A percentile compares a stretch with the other conserved stretches of the same genome.
Evolutionary conservation across 2,888 invertebrate genomes (phyloP).

Genomic region (Prosopocoilus inquinatus): DNA sequence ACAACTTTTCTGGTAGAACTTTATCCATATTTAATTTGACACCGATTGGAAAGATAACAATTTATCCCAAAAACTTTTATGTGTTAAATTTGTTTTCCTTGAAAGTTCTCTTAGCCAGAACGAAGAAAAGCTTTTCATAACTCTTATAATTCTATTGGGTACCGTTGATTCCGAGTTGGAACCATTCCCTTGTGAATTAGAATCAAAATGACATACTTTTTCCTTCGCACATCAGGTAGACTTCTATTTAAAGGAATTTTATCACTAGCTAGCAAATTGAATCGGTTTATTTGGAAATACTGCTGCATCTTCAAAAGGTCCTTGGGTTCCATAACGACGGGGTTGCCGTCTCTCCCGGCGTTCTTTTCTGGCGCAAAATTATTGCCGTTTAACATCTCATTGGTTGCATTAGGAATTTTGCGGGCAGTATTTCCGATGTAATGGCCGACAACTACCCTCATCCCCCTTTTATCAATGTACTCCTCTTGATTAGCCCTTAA

Average conservation of each 20-base stretch:
- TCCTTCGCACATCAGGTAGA: slow-evolving; percentile 80
- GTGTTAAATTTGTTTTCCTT: no score
- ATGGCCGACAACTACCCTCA: slow-evolving; percentile 83
- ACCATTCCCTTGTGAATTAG: no score
- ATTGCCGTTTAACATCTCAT: slow-evolving; percentile 71
- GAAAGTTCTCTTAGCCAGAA: no score
- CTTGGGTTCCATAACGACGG: slow-evolving; percentile 73
- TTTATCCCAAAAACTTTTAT: no score
- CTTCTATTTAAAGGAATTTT: slow-evolving; percentile 81
- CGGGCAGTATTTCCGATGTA: slow-evolving; percentile 75
- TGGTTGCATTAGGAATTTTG: slow-evolving; percentile 66
- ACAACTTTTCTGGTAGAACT: no score
- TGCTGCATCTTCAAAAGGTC: slow-evolving; percentile 76
- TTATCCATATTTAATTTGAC: no score
- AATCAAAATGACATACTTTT: slow-evolving; percentile 56
- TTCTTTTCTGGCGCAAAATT: slow-evolving; percentile 71
- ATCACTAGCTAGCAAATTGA: slow-evolving; percentile 86
- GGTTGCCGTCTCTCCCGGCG: slow-evolving; percentile 77
- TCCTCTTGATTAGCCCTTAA: slow-evolving; percentile 64
- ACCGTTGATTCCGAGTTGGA: no score
- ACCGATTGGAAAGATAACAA: no score
- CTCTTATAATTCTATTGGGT: no score
- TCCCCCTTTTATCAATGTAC: slow-evolving; percentile 70
- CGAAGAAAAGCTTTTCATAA: no score
- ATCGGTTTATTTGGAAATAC: slow-evolving; percentile 79